Conservation (phyloP, 2,797 vertebrate species). For the Myotis daubentonii region DNA sequence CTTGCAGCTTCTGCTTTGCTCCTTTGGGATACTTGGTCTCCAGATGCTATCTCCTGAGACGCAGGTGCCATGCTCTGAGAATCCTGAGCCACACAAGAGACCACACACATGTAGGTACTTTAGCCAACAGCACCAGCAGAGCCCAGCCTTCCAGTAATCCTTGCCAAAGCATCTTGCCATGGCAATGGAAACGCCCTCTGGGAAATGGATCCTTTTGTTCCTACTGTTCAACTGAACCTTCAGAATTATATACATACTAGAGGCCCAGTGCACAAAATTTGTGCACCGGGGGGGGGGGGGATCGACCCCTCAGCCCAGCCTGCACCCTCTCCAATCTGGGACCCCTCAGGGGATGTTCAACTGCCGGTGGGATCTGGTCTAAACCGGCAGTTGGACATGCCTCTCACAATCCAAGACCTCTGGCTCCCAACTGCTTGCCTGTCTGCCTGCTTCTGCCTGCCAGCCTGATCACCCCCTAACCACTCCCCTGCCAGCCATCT, state of each 20-base stretch:
- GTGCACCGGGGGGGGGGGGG: too few species aligned
- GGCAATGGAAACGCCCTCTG: neutral
- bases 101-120: neutral
- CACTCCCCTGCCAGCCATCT: too few species aligned
- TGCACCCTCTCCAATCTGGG: too few species aligned
- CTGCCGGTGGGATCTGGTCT: too few species aligned
- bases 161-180: neutral
- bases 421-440: too few species aligned
- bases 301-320: too few species aligned
- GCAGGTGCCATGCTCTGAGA: neutral
- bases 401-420: too few species aligned
- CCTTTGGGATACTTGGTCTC: neutral
- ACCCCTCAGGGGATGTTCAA: too few species aligned
- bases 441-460: too few species aligned
- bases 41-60: neutral
- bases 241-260: too few species aligned
- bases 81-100: neutral
- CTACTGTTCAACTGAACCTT: neutral
- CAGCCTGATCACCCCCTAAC: too few species aligned
- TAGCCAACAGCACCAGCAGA: neutral
- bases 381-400: too few species aligned
- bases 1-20: neutral
- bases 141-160: neutral
- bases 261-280: neutral
- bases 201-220: neutral